Evolutionary conservation across 2,797 vertebrate species (phyloP).

Genomic region (Craterocephalus amniculus): DNA sequence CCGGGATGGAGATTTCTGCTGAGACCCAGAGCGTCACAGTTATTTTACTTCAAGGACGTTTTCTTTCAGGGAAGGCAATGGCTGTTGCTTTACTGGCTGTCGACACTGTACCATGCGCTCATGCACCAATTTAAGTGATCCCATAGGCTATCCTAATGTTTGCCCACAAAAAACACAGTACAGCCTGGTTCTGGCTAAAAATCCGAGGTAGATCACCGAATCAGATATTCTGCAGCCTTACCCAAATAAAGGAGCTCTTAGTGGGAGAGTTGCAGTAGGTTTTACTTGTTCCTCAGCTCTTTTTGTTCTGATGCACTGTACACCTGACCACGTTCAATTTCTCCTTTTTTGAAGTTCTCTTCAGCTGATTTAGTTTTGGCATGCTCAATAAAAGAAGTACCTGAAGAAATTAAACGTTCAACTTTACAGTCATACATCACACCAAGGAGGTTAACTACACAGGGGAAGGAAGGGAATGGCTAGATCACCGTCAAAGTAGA

Average conservation of each 20-base stretch:
- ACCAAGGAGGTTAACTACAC: slow-evolving; percentile 23
- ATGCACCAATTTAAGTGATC: slow-evolving; percentile 56
- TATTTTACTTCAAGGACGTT: slow-evolving; percentile 68
- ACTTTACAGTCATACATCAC: slow-evolving; percentile 7
- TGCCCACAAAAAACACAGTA: slow-evolving; percentile 21
- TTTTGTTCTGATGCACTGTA: slow-evolving; percentile 15
- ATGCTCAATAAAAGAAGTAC: slow-evolving; percentile 18
- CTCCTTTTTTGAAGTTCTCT: slow-evolving; percentile 20
- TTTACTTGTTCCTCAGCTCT: neutral
- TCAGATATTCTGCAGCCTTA: slow-evolving; percentile 10
- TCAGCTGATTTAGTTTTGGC: slow-evolving; percentile 20
- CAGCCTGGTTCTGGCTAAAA: slow-evolving; percentile 1
- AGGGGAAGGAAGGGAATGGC: slow-evolving; percentile 11
- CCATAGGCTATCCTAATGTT: slow-evolving; percentile 22
- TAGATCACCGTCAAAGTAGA: slow-evolving; percentile 24
- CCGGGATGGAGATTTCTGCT: slow-evolving; percentile 62
- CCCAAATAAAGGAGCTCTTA: slow-evolving; percentile 1
- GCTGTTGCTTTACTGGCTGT: slow-evolving; percentile 46
- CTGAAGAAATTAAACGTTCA: slow-evolving; percentile 23
- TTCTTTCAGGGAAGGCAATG: slow-evolving; percentile 52
- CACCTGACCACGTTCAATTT: slow-evolving; percentile 20
- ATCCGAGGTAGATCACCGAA: slow-evolving; percentile 12
- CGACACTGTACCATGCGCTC: slow-evolving; percentile 43
- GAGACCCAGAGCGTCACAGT: slow-evolving; percentile 58
- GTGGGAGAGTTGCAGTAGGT: neutral